Base-by-base conservation (phyloP, 2,888 invertebrate species). In the Plagodis dolabraria region DNA sequence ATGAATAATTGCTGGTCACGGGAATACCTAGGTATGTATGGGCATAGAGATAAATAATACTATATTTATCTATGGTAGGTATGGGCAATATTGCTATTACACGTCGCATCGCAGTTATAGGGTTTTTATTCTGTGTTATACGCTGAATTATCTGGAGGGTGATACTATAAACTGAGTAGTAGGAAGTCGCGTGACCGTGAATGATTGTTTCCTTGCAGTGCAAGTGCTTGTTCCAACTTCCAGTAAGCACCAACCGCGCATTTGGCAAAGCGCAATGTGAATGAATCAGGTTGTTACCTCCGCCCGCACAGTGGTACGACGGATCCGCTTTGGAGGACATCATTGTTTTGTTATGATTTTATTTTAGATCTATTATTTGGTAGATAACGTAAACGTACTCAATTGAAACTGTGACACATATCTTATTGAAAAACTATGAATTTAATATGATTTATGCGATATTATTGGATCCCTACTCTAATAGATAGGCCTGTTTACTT, bases 231-330 rank as follows among this genome's bases (percentile, higher is more conserved):
- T 49, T 49, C 33, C 49, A 22, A 22, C 22, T 22, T 22, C 22
- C 22, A 22, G 22, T 4, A 22, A 35, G 50, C 47, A 53, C 65
- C 53, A 59, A 54, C 45, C 57, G 51, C 56, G 63, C 68, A 68
- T 72, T 77, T 77, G 74, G 80, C 78, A 74, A 64, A 60, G 52
- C 61, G 68, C 57, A 53, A 57, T 50, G 64, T 63, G 68, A 67
- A 71, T 79, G 76, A 76, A 72, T 80, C 74, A 80, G 62, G 9
- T 9, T 10, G 5, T 9, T 9, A 22, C 36, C 36, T 8, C 36
- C 7, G 7, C 9, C 36, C 53, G 53, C 68, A 64, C 44, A 63
- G 63, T 69, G 71, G 42, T 9, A n/a, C 42, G 9, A 38, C 38
- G 1, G 38, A 22, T 1, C 22, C 4, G 22, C 36, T 36, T 8